phyloP scores from a whole-genome alignment of 2,113 vertebrate species.

The Pseudorasbora parva region DNA sequence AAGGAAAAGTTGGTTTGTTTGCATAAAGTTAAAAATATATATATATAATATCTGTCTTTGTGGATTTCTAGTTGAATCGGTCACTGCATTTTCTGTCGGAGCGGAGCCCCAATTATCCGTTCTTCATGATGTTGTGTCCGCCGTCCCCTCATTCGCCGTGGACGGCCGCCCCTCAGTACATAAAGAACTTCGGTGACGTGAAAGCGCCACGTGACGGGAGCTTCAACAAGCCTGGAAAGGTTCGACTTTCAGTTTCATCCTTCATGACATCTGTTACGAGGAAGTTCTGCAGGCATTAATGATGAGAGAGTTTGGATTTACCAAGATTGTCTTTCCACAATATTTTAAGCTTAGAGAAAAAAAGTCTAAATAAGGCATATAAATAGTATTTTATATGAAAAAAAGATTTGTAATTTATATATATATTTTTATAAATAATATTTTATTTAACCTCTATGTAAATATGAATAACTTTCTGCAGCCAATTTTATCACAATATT shows the following conservation, averaged over 20 bases:
- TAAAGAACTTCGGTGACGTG: conserved; percentile 66
- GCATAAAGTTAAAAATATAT: not conserved
- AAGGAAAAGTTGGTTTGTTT: not conserved
- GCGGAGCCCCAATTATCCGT: conserved; percentile 69
- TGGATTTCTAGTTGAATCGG: conserved; percentile 68
- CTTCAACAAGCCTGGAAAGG: conserved; percentile 77
- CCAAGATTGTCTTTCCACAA: not conserved
- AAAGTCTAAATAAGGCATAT: not conserved
- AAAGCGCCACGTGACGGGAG: conserved; percentile 80
- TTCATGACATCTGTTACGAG: not conserved
- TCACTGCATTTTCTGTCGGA: conserved; percentile 75
- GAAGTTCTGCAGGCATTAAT: not conserved
- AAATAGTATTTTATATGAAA: no score
- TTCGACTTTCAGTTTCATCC: conserved; percentile 35
- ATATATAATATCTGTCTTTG: not conserved
- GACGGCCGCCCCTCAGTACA: conserved; percentile 76
- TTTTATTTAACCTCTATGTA: no score
- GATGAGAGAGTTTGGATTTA: not conserved
- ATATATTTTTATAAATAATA: not conserved
- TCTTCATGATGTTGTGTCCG: conserved; percentile 80
- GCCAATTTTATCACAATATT: not conserved
- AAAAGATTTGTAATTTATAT: not conserved
- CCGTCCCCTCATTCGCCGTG: conserved; percentile 80
- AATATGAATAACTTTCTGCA: not conserved
- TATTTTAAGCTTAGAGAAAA: not conserved